Evolutionary conservation across 2,797 vertebrate genomes (phyloP), one percentile per base, ranked within the genome.

Genomic region (Astyanax mexicanus): DNA sequence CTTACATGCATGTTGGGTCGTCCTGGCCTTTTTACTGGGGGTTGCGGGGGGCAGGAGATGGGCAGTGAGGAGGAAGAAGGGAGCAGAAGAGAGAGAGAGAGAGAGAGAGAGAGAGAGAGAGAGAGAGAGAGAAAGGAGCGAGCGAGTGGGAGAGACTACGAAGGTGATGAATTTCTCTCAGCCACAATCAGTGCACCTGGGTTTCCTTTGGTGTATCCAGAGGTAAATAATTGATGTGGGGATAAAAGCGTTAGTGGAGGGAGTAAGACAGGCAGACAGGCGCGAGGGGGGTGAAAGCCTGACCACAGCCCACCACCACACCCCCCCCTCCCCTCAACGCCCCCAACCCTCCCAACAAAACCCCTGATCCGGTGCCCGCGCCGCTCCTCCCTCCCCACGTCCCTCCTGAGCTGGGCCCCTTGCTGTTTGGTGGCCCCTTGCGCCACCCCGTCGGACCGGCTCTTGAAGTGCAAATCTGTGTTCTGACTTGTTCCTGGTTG

Each of bases 401-500:
- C 88, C 91, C 87, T 83, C 54, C 81, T 6, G 83, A 85, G 78
- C 47, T 1, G 79, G 86, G 81, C 89, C 89, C 92, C 90, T 80
- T 57, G 85, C 92, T 86, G 92, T 83, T 85, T 84, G 90, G 93
- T 92, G 88, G 92, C 92, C 93, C 87, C 78, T 72, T 85, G 91
- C 85, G 54, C 83, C 88, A 86, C 86, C 91, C 92, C 89, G 91
- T 93, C 13, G 82, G 92, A 92, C 88, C 82, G 86, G 88, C 90
- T 91, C 91, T 91, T 86, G 51, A 95, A 97, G 96, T 96, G 94
- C 95, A 96, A 94, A 97, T 94, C 94, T 94, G 92, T 97, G 96
- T 96, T 95, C 95, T 91, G 95, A 93, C 95, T 95, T 95, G 96
- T 96, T 96, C 93, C 86, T 87, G 81, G 86, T 86, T 93, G 88